Conservation (phyloP, 2,113 vertebrate genomes). For the Spea bombifrons region DNA sequence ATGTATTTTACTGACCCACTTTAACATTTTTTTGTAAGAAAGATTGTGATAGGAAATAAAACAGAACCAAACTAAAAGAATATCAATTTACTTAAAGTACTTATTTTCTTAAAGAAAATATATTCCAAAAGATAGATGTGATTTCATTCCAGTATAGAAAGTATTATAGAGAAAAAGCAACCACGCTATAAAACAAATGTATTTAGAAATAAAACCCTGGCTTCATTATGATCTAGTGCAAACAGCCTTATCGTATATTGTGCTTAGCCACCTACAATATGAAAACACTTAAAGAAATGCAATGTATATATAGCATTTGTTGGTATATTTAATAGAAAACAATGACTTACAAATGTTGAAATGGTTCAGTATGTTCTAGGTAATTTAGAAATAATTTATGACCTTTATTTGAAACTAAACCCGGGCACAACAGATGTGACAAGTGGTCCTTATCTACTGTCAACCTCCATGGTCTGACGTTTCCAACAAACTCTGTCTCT, state of each 20-base stretch:
- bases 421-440: too few species aligned
- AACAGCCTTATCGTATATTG: constrained; percentile 20
- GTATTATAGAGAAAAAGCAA: too few species aligned
- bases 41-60: neutral
- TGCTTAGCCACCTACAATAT: neutral
- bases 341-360: neutral
- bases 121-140: too few species aligned
- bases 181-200: too few species aligned
- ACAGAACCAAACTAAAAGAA: neutral
- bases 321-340: constrained; percentile 11
- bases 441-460: neutral
- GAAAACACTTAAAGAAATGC: constrained; percentile 10
- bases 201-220: too few species aligned
- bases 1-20: neutral
- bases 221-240: constrained; percentile 1
- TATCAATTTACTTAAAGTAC: too few species aligned
- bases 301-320: constrained; percentile 24
- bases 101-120: too few species aligned
- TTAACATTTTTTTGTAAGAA: neutral
- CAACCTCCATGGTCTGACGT: neutral
- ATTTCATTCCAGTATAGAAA: too few species aligned
- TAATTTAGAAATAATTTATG: too few species aligned
- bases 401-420: too few species aligned
- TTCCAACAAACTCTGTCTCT: neutral
- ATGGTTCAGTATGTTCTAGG: too few species aligned